phyloP scores from a whole-genome alignment of 92 coral and sea anemone genomes.

The Chrysogorgia sp. region DNA sequence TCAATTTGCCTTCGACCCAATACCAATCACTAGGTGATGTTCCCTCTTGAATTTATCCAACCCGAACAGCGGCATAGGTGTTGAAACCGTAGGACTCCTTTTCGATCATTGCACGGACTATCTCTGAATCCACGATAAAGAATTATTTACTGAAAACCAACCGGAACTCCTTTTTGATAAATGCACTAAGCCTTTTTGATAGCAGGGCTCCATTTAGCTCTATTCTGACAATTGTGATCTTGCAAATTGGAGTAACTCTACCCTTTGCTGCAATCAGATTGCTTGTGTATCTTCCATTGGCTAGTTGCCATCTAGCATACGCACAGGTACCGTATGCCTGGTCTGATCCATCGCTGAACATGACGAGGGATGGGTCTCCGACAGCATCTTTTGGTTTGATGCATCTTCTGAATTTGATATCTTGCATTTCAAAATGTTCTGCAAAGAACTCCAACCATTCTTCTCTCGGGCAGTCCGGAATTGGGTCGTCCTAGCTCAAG shows the following conservation, averaged over 20 bases:
- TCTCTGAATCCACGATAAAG: slow-evolving; percentile 62
- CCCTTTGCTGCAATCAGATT: slow-evolving; percentile 49
- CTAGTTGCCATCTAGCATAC: slow-evolving; percentile 57
- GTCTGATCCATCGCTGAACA: slow-evolving; percentile 66
- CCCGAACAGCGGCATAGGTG: slow-evolving; percentile 60
- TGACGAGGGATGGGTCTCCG: slow-evolving; percentile 55
- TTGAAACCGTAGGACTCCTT: slow-evolving; percentile 65
- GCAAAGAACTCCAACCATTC: slow-evolving; percentile 53
- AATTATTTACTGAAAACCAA: slow-evolving; percentile 35
- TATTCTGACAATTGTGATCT: slow-evolving; percentile 54
- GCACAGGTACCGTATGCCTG: slow-evolving; percentile 63
- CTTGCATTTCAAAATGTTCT: slow-evolving; percentile 57
- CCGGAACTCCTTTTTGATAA: slow-evolving; percentile 54
- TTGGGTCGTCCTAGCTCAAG: slow-evolving; percentile 65
- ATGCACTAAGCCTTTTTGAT: slow-evolving; percentile 28
- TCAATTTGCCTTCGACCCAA: slow-evolving; percentile 53
- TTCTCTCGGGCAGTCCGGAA: slow-evolving; percentile 27
- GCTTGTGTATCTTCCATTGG: slow-evolving; percentile 36
- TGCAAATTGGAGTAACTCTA: slow-evolving; percentile 61
- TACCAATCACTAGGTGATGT: slow-evolving; percentile 52
- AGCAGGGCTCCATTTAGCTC: slow-evolving; percentile 63
- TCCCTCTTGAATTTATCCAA: slow-evolving; percentile 64
- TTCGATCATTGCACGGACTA: slow-evolving; percentile 62
- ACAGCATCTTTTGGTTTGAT: slow-evolving; percentile 56
- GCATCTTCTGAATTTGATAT: slow-evolving; percentile 57